phyloP scores from a whole-genome alignment of 2,797 vertebrate genomes.

The Diplodus sargus region DNA sequence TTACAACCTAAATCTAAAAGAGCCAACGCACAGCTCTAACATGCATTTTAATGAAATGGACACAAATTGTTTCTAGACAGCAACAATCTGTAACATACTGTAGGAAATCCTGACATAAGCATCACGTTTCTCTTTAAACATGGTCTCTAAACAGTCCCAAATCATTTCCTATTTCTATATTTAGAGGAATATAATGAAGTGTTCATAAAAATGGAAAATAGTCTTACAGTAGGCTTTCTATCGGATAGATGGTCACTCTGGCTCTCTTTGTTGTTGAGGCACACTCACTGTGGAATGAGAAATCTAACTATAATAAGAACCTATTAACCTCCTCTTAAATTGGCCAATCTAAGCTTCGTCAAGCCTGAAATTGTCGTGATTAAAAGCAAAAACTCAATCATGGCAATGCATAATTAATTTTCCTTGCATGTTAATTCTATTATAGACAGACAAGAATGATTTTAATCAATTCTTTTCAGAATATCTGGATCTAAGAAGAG shows the following conservation, averaged over 20 bases:
- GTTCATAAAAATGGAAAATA: constrained; percentile 24
- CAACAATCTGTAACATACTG: neutral
- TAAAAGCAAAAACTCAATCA: constrained; percentile 85
- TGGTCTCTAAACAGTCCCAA: constrained; percentile 10
- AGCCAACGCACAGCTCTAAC: neutral
- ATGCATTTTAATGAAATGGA: constrained; percentile 14
- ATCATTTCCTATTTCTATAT: constrained; percentile 22
- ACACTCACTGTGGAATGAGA: constrained; percentile 60
- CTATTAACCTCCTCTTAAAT: constrained; percentile 86
- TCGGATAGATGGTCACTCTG: constrained; percentile 56
- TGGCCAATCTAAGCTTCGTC: constrained; percentile 84
- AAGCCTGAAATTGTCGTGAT: constrained; percentile 88
- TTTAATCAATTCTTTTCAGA: constrained; percentile 69
- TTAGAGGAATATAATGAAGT: constrained; percentile 22
- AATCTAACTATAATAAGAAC: constrained; percentile 76
- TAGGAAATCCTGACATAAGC: neutral
- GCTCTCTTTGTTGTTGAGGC: constrained; percentile 63
- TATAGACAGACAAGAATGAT: constrained; percentile 73
- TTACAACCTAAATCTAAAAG: neutral
- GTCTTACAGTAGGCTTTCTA: constrained; percentile 47
- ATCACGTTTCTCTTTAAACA: constrained; percentile 13
- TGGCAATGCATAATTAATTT: constrained; percentile 83
- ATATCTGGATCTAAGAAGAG: constrained; percentile 59
- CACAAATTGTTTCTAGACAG: neutral
- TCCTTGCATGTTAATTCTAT: constrained; percentile 81